Evolutionary conservation across 2,888 invertebrate species (phyloP).

Genomic region (Pegoplata infirma): DNA sequence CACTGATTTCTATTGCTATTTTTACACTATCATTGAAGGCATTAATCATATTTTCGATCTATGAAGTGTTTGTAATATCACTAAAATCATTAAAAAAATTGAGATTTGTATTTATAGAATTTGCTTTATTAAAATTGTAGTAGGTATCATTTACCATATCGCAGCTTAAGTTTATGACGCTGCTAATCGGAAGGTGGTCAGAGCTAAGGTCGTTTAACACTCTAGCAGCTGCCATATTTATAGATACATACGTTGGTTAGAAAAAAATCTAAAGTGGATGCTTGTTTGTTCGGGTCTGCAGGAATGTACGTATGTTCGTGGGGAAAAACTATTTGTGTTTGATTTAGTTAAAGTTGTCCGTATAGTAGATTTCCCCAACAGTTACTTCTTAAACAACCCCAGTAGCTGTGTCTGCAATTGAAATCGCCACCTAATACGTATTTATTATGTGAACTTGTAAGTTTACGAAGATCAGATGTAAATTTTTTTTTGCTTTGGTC

Average conservation of each 20-base stretch:
- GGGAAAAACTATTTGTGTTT: background rate
- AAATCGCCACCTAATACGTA: background rate
- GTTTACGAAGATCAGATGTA: background rate
- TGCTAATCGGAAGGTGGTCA: background rate
- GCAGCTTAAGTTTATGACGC: background rate
- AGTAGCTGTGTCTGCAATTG: background rate
- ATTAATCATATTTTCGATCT: background rate
- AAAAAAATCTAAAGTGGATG: background rate
- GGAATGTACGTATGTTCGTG: background rate
- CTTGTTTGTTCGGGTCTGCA: background rate
- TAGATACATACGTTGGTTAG: background rate
- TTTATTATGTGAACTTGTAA: background rate
- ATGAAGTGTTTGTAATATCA: background rate
- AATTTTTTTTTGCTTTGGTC: background rate
- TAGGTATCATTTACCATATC: background rate
- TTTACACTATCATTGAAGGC: background rate
- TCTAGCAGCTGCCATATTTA: background rate
- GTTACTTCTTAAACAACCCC: background rate
- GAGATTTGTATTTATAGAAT: background rate
- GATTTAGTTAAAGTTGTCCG: background rate
- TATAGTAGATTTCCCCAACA: background rate
- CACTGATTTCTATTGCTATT: background rate
- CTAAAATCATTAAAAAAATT: background rate
- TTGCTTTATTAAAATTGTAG: background rate
- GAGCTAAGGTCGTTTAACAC: background rate